Base-by-base conservation (phyloP, 2,113 vertebrate species). In the Xerus inauris region DNA sequence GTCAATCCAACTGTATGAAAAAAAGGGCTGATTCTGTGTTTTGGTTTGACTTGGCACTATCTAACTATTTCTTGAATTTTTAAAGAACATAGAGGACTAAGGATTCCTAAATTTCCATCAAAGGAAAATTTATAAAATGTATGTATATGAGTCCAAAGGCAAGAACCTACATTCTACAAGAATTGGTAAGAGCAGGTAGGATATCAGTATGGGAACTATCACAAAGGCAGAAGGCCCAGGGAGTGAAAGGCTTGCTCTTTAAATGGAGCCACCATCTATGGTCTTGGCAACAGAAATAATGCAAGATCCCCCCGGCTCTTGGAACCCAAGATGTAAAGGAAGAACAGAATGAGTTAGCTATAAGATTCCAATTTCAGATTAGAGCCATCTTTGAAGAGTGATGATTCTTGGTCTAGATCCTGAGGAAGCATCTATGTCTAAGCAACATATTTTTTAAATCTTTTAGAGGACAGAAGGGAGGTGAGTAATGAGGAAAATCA, bases 21-120 rank as follows among this genome's bases (percentile, higher is more conserved):
- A 51, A 12, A 85, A n/a, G 28, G 6, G 54, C n/a, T 65, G 26
- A 82, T 77, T 45, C 28, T 89, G 2, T 57, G 16, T 14, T 89
- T 93, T n/a, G 24, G 26, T 88, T 91, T 95, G 65, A 91, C 59
- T 76, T 94, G 62, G n/a, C 40, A 54, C n/a, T n/a, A n/a, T n/a
- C n/a, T n/a, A n/a, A n/a, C n/a, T n/a, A n/a, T n/a, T n/a, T n/a
- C n/a, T n/a, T n/a, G n/a, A n/a, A n/a, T n/a, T n/a, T n/a, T n/a
- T n/a, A n/a, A n/a, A n/a, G n/a, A n/a, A n/a, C n/a, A n/a, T n/a
- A n/a, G n/a, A n/a, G 6, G 4, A 75, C 65, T 67, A 82, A 77
- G 4, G 5, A 73, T 77, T 71, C 17, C 11, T 91, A 85, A 65
- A 69, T 85, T 64, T 19, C 24, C 40, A 88, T 57, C 28, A 51